Conservation (phyloP, 1,140 invertebrate species). For the Trissolcus basalis region DNA sequence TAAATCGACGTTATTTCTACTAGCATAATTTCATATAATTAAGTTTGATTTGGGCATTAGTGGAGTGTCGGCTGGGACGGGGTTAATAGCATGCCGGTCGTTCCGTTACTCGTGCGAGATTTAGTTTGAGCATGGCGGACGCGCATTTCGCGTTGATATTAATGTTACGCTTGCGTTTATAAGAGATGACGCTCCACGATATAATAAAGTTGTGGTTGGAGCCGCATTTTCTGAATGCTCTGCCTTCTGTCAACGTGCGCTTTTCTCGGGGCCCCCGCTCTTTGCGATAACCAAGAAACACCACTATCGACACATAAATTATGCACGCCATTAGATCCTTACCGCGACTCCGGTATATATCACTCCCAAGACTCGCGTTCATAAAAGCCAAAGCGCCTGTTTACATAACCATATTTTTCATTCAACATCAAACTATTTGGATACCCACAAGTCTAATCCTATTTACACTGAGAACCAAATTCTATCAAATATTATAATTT, state of each 20-base stretch:
- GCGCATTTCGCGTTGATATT: conserved; percentile 65
- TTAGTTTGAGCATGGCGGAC: conserved; percentile 49
- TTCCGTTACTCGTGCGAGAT: conserved; percentile 44
- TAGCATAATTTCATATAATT: conserved; percentile 33
- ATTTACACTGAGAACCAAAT: conserved; percentile 21
- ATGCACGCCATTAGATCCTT: conserved; percentile 69
- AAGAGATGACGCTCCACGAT: conserved; percentile 38
- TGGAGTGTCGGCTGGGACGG: conserved; percentile 4
- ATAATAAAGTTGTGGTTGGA: conserved; percentile 66
- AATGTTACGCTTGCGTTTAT: conserved; percentile 59
- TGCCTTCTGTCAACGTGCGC: conserved; percentile 60
- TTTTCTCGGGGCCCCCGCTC: too few species aligned
- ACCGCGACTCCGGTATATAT: conserved; percentile 65
- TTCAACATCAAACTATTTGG: conserved; percentile 38
- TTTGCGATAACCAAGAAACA: conserved; percentile 51
- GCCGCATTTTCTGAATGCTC: conserved; percentile 1
- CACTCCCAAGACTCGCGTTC: conserved; percentile 23
- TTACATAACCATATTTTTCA: conserved; percentile 47
- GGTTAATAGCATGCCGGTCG: conserved; percentile 44
- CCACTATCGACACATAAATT: conserved; percentile 70
- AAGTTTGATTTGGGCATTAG: conserved; percentile 35
- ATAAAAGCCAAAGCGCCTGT: conserved; percentile 19
- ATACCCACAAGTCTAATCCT: conserved; percentile 26
- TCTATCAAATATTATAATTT: too few species aligned
- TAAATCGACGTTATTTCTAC: conserved; percentile 13